Conservation (phyloP, 2,797 vertebrate genomes). For the Phoxinus dragarum region DNA sequence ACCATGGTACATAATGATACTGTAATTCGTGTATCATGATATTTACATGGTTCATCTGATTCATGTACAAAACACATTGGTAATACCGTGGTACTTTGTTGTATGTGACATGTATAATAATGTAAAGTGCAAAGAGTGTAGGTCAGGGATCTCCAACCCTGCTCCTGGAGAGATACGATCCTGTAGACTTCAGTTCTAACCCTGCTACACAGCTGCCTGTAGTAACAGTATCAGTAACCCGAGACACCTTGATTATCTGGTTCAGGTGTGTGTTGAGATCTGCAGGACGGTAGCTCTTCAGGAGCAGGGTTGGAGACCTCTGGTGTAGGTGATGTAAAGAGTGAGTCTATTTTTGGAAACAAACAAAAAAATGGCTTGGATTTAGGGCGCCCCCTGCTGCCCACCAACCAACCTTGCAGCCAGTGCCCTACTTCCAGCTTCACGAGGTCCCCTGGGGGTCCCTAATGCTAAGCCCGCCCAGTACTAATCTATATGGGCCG, state of each 20-base stretch:
- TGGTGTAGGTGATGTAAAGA: neutral
- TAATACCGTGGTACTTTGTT: neutral
- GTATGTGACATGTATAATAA: neutral
- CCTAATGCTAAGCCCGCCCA: neutral
- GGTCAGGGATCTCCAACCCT: neutral
- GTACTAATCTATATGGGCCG: neutral
- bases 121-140: neutral
- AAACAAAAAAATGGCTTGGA: neutral
- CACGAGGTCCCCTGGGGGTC: neutral
- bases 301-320: too few species aligned
- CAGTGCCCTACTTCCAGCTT: neutral
- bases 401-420: neutral
- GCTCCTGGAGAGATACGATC: too few species aligned
- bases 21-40: neutral
- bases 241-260: too few species aligned
- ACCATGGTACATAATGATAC: neutral
- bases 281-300: too few species aligned
- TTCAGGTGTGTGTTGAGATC: too few species aligned
- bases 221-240: too few species aligned
- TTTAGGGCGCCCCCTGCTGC: neutral
- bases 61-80: neutral
- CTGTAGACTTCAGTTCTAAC: too few species aligned
- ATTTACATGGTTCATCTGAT: neutral
- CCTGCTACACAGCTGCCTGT: too few species aligned
- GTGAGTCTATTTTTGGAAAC: neutral